Evolutionary conservation across 2,888 invertebrate species (phyloP).

Genomic region (Epinotia bilunana): DNA sequence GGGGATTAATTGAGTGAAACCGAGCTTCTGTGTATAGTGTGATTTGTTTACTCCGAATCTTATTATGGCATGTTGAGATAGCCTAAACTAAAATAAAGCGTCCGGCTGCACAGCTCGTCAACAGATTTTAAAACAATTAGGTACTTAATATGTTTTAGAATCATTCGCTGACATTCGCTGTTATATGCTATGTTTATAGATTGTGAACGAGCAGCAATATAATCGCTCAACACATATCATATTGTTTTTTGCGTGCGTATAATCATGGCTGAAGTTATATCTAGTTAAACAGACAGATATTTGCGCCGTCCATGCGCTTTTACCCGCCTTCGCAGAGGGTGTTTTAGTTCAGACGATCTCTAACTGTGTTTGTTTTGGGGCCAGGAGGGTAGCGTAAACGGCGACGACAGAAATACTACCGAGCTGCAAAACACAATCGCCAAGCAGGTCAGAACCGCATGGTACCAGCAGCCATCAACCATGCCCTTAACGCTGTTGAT

Average conservation of each 20-base stretch:
- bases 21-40: constrained; percentile 33
- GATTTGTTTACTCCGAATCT: neutral
- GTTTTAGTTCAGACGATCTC: constrained; percentile 19
- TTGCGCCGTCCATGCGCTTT: neutral
- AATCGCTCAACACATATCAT: too few species aligned
- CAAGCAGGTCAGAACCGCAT: constrained; percentile 88
- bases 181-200: too few species aligned
- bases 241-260: too few species aligned
- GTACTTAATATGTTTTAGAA: too few species aligned
- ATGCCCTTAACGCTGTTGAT: neutral
- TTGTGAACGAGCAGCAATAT: too few species aligned
- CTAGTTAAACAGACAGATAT: neutral
- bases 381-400: constrained; percentile 80
- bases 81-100: constrained; percentile 13
- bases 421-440: constrained; percentile 94
- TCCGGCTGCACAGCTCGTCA: neutral
- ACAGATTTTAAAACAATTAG: neutral
- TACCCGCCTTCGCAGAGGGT: neutral
- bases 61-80: constrained; percentile 12
- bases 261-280: neutral
- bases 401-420: constrained; percentile 85
- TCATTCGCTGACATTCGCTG: too few species aligned
- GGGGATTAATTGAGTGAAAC: constrained; percentile 19
- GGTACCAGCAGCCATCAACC: constrained; percentile 46
- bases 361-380: constrained; percentile 66